Conservation (phyloP, 2,797 vertebrate genomes). For the Rallus crepitans region DNA sequence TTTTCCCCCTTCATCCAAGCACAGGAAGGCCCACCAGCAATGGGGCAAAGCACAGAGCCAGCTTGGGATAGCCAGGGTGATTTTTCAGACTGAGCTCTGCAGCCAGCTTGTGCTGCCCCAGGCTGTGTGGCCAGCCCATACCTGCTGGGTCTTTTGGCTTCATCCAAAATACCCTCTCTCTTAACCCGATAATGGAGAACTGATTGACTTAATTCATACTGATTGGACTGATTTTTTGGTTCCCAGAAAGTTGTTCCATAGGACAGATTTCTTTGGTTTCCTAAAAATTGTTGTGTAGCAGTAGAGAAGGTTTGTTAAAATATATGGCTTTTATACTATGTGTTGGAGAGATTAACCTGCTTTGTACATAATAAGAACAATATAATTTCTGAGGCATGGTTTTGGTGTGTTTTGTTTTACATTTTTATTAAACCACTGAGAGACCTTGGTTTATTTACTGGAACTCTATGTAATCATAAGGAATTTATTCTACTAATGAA, state of each 20-base stretch:
- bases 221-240: neutral
- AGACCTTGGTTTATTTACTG: neutral
- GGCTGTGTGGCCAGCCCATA: neutral
- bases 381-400: neutral
- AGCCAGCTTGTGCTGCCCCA: fast-evolving
- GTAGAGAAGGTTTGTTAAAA: neutral
- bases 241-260: neutral
- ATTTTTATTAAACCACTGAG: neutral
- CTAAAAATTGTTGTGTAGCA: neutral
- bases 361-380: neutral
- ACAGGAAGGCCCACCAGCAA: neutral
- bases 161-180: neutral
- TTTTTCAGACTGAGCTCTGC: neutral
- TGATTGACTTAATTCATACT: neutral
- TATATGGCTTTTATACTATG: neutral
- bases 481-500: neutral
- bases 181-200: fast-evolving
- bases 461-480: neutral
- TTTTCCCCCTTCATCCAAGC: neutral
- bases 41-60: fast-evolving
- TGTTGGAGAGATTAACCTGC: neutral
- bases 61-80: neutral
- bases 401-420: neutral
- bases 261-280: neutral
- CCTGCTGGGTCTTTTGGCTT: fast-evolving